Conservation (phyloP, 2,888 invertebrate species). For the Drosophila tripunctata region DNA sequence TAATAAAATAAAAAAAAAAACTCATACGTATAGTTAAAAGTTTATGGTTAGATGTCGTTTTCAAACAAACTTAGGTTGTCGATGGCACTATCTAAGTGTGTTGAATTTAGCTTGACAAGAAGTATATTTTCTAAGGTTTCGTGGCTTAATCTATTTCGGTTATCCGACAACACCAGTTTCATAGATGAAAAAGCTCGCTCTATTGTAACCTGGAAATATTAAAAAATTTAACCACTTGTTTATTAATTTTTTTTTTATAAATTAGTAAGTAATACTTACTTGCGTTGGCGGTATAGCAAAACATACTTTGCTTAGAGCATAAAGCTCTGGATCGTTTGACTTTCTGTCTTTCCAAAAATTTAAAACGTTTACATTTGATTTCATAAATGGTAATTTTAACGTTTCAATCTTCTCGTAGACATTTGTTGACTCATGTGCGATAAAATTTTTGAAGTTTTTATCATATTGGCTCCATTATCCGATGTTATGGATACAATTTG, state of each 20-base stretch:
- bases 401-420: conserved; percentile 17
- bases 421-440: conserved; percentile 11
- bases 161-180: conserved; percentile 8
- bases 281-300: conserved; percentile 20
- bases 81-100: not conserved
- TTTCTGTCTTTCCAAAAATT: too few relatives aligned
- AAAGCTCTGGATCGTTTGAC: not conserved
- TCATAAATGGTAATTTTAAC: conserved; percentile 1
- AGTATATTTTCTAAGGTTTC: conserved; percentile 8
- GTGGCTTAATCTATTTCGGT: conserved; percentile 6
- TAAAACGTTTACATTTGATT: too few relatives aligned
- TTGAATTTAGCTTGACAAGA: not conserved
- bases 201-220: not conserved
- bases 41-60: too few relatives aligned
- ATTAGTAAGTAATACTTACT: not conserved
- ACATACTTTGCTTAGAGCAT: conserved; percentile 24
- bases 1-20: too few relatives aligned
- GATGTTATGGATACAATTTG: not conserved
- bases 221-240: not conserved
- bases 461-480: too few relatives aligned
- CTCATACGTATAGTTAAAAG: too few relatives aligned
- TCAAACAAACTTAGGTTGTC: not conserved
- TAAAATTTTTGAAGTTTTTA: conserved; percentile 1
- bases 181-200: conserved; percentile 8
- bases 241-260: not conserved